Evolutionary conservation across 2,888 invertebrate genomes (phyloP).

Genomic region (Microctonus aethiopoides): DNA sequence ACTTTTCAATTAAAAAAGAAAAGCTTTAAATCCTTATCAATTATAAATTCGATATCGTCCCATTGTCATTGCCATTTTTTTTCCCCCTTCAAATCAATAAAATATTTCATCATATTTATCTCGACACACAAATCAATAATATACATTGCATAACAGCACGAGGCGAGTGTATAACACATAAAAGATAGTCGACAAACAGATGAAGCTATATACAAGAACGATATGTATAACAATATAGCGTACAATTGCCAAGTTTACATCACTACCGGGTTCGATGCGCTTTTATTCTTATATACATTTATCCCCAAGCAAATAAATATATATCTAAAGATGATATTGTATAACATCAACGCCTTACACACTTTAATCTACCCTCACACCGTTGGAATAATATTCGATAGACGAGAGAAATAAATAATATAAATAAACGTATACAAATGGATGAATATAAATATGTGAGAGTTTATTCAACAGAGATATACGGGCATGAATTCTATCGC

Average conservation of each 20-base stretch:
- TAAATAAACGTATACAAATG: background rate
- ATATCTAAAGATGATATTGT: background rate
- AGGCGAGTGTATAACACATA: background rate
- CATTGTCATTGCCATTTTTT: too few relatives aligned
- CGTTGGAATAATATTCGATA: constrained; percentile 1
- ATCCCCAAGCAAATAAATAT: background rate
- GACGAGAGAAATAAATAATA: background rate
- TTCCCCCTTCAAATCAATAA: background rate
- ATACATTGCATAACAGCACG: constrained; percentile 30
- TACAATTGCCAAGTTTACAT: constrained; percentile 49
- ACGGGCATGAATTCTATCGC: background rate
- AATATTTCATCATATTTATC: background rate
- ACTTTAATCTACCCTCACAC: background rate
- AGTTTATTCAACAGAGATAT: background rate
- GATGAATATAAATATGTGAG: background rate
- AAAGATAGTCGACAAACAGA: constrained; percentile 9
- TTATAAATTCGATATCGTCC: background rate
- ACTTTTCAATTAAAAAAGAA: too few relatives aligned
- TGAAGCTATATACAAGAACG: constrained; percentile 47
- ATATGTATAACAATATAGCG: constrained; percentile 56
- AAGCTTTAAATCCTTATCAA: too few relatives aligned
- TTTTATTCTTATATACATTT: constrained; percentile 15
- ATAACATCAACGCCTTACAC: background rate
- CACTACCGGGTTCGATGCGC: constrained; percentile 57
- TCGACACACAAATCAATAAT: constrained; percentile 14